A percentile compares a stretch with the other conserved stretches of the same genome.
Conservation (phyloP, 2,888 invertebrate species). For the Dryobotodes eremita region DNA sequence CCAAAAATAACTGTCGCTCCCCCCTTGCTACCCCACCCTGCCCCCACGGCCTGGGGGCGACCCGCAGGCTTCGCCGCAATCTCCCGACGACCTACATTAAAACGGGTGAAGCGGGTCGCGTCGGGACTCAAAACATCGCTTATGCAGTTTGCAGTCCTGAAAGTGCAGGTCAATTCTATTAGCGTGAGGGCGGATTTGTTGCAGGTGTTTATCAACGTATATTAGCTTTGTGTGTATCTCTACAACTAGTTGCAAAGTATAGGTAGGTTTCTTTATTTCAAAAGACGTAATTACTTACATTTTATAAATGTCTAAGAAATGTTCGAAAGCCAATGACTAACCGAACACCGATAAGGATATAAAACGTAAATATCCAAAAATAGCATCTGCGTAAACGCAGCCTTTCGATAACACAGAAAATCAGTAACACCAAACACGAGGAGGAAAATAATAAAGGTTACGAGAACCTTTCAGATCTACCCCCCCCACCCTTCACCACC, state of each 20-base stretch:
- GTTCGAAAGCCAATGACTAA: background rate
- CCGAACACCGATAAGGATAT: background rate
- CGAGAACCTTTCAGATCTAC: background rate
- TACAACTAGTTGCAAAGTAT: background rate
- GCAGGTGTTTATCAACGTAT: background rate
- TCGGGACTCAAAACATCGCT: constrained; percentile 40
- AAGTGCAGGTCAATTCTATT: constrained; percentile 40
- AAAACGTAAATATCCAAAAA: constrained; percentile 13
- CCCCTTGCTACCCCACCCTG: constrained; percentile 53
- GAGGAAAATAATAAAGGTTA: constrained; percentile 24
- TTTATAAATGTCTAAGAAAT: background rate
- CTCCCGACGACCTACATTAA: constrained; percentile 74
- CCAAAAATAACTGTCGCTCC: constrained; percentile 79
- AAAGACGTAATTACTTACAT: background rate
- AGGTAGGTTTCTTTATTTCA: background rate
- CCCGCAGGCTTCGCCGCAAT: constrained; percentile 60
- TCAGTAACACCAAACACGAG: constrained; percentile 10
- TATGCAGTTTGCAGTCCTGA: constrained; percentile 59
- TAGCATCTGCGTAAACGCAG: background rate
- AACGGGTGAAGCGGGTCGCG: constrained; percentile 58
- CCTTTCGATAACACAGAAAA: constrained; percentile 11
- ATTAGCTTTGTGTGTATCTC: background rate
- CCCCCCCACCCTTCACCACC: background rate
- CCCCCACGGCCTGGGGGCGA: constrained; percentile 36
- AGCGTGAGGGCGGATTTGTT: background rate